Base-by-base conservation (phyloP, 2,797 vertebrate species). In the Arctocebus calabarensis region DNA sequence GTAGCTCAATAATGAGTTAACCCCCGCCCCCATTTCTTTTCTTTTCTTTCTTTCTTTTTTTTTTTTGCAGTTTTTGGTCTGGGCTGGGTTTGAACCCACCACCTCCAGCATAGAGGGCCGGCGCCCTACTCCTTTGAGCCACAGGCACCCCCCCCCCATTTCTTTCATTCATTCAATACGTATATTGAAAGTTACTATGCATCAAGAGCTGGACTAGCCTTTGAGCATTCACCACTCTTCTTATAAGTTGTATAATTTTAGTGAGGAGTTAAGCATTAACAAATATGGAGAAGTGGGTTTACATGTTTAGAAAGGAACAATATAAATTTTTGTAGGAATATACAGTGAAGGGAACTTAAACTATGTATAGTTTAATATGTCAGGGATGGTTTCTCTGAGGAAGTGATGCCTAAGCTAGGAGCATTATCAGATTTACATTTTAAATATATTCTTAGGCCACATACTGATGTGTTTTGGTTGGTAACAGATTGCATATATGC, bases 361-460 rank as follows among this genome's bases (percentile, higher is more conserved):
- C 7, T 17, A 2, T 55, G 19, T 73, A 13, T 61, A 61, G 29
- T 43, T 73, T 61, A 73, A 27, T 79, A 25, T 14, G 37, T 81
- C 19, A 74, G 20, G 32, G 32, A 91, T 82, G 75, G 23, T 59
- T 59, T 91, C 37, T 34, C 20, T 87, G 37, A 91, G 29, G 34
- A 84, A 75, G 32, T 73, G 37, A 82, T 66, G 37, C 20, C 37
- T 78, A 52, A 43, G 27, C 19, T 87, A 94, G n/a, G 77, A 94
- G 20, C 32, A 64, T 73, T 57, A 91, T 91, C n/a, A 52, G 66
- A 74, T 91, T 84, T 91, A 25, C n/a, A 40, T 83, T 74, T 91
- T 40, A 73, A 83, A 82, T 37, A 25, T n/a, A 34, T 32, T 34
- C 75, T 34, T n/a, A 20, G 32, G 75, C 20, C 48, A 55, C 11